A percentile compares a stretch with the other conserved stretches of the same genome.
Conservation (phyloP, 2,797 vertebrate species). For the Helicolenus hilgendorfi region DNA sequence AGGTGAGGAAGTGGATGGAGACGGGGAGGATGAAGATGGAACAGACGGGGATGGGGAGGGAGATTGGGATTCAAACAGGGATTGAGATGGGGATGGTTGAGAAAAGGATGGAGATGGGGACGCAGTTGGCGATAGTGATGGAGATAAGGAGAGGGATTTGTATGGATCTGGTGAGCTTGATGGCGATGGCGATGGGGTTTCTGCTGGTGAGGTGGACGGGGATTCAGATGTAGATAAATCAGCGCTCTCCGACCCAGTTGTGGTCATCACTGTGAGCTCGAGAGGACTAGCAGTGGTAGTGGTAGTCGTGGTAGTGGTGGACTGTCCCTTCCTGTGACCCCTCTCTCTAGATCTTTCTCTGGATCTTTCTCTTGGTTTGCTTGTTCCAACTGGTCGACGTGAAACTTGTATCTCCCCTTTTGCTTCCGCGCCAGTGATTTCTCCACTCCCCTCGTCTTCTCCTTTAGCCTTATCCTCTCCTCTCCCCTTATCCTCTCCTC, state of each 20-base stretch:
- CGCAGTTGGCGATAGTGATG: not conserved
- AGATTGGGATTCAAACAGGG: slow-evolving; percentile 8
- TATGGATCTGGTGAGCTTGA: not conserved
- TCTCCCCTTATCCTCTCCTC: slow-evolving; percentile 65
- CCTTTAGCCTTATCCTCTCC: slow-evolving; percentile 67
- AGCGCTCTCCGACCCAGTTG: slow-evolving; percentile 2
- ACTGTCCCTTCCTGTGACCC: slow-evolving; percentile 80
- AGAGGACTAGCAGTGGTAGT: not conserved
- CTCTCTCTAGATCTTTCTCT: slow-evolving; percentile 83
- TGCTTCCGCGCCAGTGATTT: slow-evolving; percentile 73
- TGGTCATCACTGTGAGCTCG: slow-evolving; percentile 45
- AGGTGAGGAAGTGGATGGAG: not conserved
- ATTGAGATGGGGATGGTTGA: slow-evolving; percentile 15
- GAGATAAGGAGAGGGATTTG: not conserved
- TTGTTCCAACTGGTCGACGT: slow-evolving; percentile 67
- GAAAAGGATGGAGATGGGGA: slow-evolving; percentile 19
- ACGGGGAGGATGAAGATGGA: not conserved
- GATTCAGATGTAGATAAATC: slow-evolving; percentile 17
- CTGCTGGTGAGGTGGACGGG: slow-evolving; percentile 15
- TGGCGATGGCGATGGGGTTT: slow-evolving; percentile 7
- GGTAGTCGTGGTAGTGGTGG: slow-evolving; percentile 59
- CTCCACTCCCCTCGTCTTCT: slow-evolving; percentile 82
- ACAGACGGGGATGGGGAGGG: not conserved
- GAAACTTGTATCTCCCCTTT: slow-evolving; percentile 88
- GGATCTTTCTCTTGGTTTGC: slow-evolving; percentile 81